Percentiles rank a stretch among this genome's conserved stretches.
These are phyloP conservation scores for Heterotis niloticus DNA, from an alignment of 2,113 vertebrate species.

Conservation along the genomic window DNA sequence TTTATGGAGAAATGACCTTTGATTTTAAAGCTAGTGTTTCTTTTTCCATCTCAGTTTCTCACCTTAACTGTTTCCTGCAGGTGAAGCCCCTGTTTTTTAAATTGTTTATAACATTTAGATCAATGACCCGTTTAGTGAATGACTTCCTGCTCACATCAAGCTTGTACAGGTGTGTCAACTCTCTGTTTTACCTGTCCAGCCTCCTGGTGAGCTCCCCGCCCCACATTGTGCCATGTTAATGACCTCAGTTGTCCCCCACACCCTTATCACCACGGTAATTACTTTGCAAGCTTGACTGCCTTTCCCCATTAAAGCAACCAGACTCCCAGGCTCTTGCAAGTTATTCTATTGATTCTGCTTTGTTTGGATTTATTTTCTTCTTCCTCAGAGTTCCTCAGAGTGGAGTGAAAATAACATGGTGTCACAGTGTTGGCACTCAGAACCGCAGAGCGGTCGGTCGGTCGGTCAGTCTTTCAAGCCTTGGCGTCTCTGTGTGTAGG, in stretches of 20 bases:
- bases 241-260: neutral
- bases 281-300: constrained; percentile 43
- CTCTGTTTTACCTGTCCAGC: constrained; percentile 6
- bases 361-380: constrained; percentile 18
- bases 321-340: constrained; percentile 25
- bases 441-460: too few relatives aligned
- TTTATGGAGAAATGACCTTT: too few relatives aligned
- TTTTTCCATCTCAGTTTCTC: too few relatives aligned
- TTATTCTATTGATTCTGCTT: constrained; percentile 32
- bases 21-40: too few relatives aligned
- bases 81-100: too few relatives aligned
- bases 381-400: neutral
- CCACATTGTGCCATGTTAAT: constrained; percentile 32
- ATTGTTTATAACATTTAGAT: neutral
- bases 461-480: too few relatives aligned
- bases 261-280: constrained; percentile 34
- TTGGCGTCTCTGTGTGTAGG: neutral
- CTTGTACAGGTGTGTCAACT: constrained; percentile 20
- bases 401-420: neutral
- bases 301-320: constrained; percentile 34
- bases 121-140: neutral
- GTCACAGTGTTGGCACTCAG: neutral
- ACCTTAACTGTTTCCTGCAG: too few relatives aligned
- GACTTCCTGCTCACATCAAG: neutral
- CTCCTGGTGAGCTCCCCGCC: constrained; percentile 29